Base-by-base conservation (phyloP, 2,113 vertebrate genomes). In the Polypterus senegalus region DNA sequence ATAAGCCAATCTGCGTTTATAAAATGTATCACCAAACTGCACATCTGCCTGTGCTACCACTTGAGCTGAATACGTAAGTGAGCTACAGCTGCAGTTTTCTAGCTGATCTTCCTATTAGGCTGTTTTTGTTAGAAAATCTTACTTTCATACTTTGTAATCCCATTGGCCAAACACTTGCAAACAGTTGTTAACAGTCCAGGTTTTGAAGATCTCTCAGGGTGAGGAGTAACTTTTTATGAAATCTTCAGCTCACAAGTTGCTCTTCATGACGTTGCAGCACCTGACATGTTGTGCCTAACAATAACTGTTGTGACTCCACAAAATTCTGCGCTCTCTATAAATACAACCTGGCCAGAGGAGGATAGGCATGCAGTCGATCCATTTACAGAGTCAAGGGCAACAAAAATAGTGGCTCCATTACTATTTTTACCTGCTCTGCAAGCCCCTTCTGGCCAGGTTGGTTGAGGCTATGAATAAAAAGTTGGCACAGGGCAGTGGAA, bases 241-340 rank as follows among this genome's bases (percentile, higher is more conserved):
- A 52, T 52, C 51, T 8, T 3, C 10, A 10, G 7, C 51, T 52
- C 51, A 27, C 51, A 51, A 51, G 6, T 51, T 10, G 43, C 10
- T 7, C 61, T 62, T 53, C 52, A 44, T 72, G 63, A 72, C 48
- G 61, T 59, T 62, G 27, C 10, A 7, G 66, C 69, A 72, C 62
- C 61, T 65, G 66, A 74, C 49, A 11, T 52, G 5, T 3, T 47
- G 4, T 10, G n/a, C 55, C 68, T 67, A 76, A 72, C 70, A 74
- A 65, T 74, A 74, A 68, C 62, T 55, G 43, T 54, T 67, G 64
- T 72, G 69, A 74, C 68, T 68, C 68, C 61, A 71, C 70, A 73
- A 74, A 76, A 71, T 65, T 69, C 47, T 57, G 49, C 52, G 5
- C 49, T 45, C 46, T 60, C 69, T 74, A 76, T 67, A 70, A 68